These are phyloP conservation scores for Drosophila tani DNA, from an alignment of 1,140 invertebrate genomes.

Conservation along the genomic window DNA sequence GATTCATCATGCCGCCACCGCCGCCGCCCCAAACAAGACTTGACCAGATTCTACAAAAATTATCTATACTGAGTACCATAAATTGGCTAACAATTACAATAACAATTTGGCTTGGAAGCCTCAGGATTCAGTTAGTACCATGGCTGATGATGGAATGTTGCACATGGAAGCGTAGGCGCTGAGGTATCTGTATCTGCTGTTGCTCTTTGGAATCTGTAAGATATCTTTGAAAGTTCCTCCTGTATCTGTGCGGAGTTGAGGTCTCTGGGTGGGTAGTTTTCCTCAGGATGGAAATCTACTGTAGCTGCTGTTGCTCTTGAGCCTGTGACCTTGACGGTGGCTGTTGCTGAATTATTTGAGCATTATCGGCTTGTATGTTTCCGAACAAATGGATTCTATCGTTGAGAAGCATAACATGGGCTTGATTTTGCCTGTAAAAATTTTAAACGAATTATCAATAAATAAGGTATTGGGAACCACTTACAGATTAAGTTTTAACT, in stretches of 20 bases:
- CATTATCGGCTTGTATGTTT: background rate
- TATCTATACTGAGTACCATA: conserved; percentile 6
- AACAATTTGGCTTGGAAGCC: background rate
- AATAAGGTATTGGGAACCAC: conserved; percentile 2
- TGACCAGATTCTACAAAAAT: background rate
- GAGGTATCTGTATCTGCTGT: too few relatives aligned
- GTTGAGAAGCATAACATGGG: background rate
- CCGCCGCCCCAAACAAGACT: conserved; percentile 4
- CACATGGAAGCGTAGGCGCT: too few relatives aligned
- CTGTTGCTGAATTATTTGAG: too few relatives aligned
- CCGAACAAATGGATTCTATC: too few relatives aligned
- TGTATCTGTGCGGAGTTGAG: too few relatives aligned
- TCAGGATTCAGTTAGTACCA: background rate
- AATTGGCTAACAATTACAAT: conserved; percentile 4
- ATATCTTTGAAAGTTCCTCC: too few relatives aligned
- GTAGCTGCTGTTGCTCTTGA: too few relatives aligned
- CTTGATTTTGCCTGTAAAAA: background rate
- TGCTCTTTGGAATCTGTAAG: too few relatives aligned
- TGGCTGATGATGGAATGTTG: too few relatives aligned
- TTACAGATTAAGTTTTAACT: conserved; percentile 66
- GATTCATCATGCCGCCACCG: conserved; percentile 31
- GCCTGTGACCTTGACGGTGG: too few relatives aligned
- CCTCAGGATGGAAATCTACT: too few relatives aligned
- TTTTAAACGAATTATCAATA: background rate
- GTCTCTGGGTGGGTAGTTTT: too few relatives aligned